Evolutionary conservation across 2,113 vertebrate genomes (phyloP).

Genomic region (Orthonyx spaldingii): DNA sequence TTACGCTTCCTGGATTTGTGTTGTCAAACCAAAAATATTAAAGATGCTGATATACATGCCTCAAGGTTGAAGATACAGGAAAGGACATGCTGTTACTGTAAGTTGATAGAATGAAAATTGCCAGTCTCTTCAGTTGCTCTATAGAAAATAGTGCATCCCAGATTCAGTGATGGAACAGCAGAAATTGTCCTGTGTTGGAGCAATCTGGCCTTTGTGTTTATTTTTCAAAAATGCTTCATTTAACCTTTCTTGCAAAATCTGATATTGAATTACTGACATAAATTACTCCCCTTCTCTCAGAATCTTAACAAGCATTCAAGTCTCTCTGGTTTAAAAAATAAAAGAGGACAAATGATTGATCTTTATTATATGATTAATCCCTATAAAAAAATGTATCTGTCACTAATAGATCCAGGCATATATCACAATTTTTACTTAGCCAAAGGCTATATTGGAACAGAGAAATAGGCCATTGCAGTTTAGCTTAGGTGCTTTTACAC

Average conservation of each 20-base stretch:
- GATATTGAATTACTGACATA: background rate
- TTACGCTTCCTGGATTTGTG: background rate
- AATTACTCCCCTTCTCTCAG: background rate
- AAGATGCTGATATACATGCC: background rate
- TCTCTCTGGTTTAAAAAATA: background rate
- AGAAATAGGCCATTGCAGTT: background rate
- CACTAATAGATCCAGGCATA: conserved; percentile 22
- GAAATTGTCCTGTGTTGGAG: background rate
- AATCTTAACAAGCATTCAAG: background rate
- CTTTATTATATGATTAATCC: conserved; percentile 29
- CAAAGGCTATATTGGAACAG: background rate
- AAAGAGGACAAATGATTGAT: conserved; percentile 43
- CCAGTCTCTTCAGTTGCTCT: background rate
- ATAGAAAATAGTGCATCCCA: background rate
- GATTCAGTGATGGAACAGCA: background rate
- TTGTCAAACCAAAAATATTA: background rate
- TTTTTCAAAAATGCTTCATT: background rate
- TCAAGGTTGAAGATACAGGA: background rate
- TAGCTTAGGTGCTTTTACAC: background rate
- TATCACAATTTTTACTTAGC: conserved; percentile 33
- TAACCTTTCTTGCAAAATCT: background rate
- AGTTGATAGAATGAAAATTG: background rate
- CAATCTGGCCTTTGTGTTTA: background rate
- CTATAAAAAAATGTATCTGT: conserved; percentile 23
- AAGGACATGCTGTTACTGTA: background rate